Percentiles rank a stretch among this genome's conserved stretches.
These are phyloP conservation scores for Erebia palarica DNA, from an alignment of 2,888 invertebrate genomes.

Conservation along the genomic window DNA sequence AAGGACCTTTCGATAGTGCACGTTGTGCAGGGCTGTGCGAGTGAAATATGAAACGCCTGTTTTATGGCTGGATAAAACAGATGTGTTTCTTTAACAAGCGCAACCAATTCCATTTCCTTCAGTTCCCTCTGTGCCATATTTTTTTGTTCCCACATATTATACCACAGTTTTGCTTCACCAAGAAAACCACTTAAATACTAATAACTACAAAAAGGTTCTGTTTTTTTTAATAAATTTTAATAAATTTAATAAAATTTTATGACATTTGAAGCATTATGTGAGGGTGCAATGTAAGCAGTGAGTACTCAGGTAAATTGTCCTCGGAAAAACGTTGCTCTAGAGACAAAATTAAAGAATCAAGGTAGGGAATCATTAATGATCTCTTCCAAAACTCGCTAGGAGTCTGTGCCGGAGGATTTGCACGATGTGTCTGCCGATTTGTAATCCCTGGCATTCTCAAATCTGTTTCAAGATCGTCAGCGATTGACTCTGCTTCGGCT, in stretches of 20 bases:
- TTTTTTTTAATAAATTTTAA: background rate
- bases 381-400: no score
- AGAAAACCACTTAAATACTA: constrained; percentile 19
- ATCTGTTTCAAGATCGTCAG: no score
- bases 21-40: constrained; percentile 25
- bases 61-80: constrained; percentile 34
- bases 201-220: constrained; percentile 30
- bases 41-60: constrained; percentile 19
- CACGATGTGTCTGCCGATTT: no score
- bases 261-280: no score
- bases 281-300: constrained; percentile 2
- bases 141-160: constrained; percentile 18
- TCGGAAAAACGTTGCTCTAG: constrained; percentile 25
- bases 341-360: constrained; percentile 20
- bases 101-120: constrained; percentile 15
- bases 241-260: background rate
- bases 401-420: no score
- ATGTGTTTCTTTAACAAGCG: constrained; percentile 23
- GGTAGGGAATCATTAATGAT: no score
- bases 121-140: constrained; percentile 7
- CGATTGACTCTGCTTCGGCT: no score
- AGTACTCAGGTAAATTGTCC: constrained; percentile 18
- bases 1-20: constrained; percentile 26
- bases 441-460: no score
- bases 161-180: constrained; percentile 20